Evolutionary conservation across 2,797 vertebrate species (phyloP).

Genomic region (Scyliorhinus canicula): DNA sequence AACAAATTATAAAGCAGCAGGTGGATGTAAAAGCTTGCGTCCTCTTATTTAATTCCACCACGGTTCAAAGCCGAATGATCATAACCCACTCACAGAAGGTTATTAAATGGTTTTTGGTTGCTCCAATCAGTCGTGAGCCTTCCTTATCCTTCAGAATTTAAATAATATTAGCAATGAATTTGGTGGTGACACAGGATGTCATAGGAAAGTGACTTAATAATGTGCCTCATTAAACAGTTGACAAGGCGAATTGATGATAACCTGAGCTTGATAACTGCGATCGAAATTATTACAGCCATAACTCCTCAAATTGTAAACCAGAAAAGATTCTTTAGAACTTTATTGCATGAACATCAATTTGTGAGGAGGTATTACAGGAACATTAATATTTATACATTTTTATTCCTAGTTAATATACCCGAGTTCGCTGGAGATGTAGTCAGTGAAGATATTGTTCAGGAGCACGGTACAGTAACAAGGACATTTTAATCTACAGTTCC

Average conservation of each 20-base stretch:
- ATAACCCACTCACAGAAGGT: background rate
- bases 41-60: background rate
- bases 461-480: background rate
- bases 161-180: background rate
- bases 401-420: background rate
- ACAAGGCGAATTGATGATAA: background rate
- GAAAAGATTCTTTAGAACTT: background rate
- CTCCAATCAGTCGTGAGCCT: background rate
- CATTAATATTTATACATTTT: constrained; percentile 15
- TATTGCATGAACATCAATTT: constrained; percentile 11
- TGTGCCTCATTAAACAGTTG: constrained; percentile 6
- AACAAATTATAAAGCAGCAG: background rate
- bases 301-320: background rate
- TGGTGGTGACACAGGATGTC: background rate
- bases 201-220: constrained; percentile 24
- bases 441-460: background rate
- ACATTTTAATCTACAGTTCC: background rate
- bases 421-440: background rate
- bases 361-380: background rate
- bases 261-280: background rate
- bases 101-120: background rate
- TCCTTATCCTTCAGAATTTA: background rate
- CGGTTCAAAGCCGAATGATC: background rate
- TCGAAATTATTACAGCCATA: background rate
- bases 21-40: background rate